Conservation (phyloP, 1,140 invertebrate genomes). For the Gonatopus flavifemur region DNA sequence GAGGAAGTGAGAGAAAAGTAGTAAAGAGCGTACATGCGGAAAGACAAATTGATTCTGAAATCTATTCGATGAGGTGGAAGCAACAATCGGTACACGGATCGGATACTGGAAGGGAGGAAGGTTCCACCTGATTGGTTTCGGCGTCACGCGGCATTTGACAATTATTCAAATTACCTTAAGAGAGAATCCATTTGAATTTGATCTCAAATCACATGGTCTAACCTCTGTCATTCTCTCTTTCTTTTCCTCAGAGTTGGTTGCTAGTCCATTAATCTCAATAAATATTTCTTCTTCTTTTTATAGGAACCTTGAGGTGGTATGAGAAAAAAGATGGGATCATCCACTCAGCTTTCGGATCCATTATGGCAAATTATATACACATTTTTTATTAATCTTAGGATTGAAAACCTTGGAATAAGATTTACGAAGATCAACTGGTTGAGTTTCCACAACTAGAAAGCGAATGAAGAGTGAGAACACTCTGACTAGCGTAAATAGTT, state of each 20-base stretch:
- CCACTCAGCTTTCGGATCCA: too few species aligned
- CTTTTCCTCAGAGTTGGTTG: neutral
- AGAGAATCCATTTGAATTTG: conserved; percentile 15
- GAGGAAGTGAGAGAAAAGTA: conserved; percentile 21
- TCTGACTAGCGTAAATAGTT: conserved; percentile 2
- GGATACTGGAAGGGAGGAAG: conserved; percentile 16
- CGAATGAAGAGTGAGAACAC: neutral
- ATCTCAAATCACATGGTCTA: conserved; percentile 10
- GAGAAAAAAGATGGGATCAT: neutral
- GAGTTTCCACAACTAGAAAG: too few species aligned
- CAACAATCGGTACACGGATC: conserved; percentile 13
- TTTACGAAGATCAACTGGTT: too few species aligned
- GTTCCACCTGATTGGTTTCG: conserved; percentile 9
- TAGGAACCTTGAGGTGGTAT: neutral
- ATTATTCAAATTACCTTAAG: conserved; percentile 47
- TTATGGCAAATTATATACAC: too few species aligned
- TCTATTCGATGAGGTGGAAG: conserved; percentile 36
- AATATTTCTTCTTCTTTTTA: neutral
- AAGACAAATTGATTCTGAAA: conserved; percentile 56
- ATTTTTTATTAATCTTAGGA: too few species aligned
- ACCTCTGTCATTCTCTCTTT: neutral
- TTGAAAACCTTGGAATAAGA: too few species aligned
- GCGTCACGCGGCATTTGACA: conserved; percentile 36
- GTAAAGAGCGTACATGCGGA: conserved; percentile 30
- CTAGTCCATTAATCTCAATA: neutral